Evolutionary conservation across 2,797 vertebrate genomes (phyloP).

Genomic region (Rhynchotus rufescens): DNA sequence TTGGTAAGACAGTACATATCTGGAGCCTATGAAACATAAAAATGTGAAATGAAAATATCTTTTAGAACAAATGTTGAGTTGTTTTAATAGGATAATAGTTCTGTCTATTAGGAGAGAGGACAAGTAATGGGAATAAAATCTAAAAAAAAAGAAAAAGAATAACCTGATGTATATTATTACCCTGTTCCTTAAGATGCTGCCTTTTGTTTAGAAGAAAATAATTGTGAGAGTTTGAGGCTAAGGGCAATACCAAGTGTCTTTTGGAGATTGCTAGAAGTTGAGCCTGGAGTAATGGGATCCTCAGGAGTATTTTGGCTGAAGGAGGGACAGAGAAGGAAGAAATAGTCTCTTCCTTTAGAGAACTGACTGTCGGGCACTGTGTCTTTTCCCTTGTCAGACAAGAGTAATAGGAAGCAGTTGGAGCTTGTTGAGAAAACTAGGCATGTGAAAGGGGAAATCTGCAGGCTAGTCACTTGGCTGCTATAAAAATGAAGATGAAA

Average conservation of each 20-base stretch:
- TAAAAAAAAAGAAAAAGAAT: neutral
- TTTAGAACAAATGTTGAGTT: neutral
- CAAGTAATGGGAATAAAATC: neutral
- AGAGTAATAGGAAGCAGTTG: neutral
- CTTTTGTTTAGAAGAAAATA: neutral
- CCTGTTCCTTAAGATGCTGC: neutral
- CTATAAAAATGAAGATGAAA: neutral
- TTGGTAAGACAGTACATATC: neutral
- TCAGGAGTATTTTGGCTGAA: neutral
- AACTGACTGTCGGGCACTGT: neutral
- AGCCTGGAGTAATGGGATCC: neutral
- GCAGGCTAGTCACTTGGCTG: neutral
- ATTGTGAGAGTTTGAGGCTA: neutral
- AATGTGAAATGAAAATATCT: neutral
- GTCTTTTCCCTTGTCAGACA: neutral
- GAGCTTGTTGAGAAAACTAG: neutral
- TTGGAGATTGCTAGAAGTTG: neutral
- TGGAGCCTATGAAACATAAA: neutral
- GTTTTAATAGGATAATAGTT: too few species aligned
- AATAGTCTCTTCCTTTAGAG: neutral
- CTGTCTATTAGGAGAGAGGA: neutral
- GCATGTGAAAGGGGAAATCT: neutral
- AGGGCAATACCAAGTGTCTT: neutral
- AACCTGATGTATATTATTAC: neutral
- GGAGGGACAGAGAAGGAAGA: neutral